phyloP scores from a whole-genome alignment of 2,888 invertebrate species.

The Troglohyphantes excavatus region DNA sequence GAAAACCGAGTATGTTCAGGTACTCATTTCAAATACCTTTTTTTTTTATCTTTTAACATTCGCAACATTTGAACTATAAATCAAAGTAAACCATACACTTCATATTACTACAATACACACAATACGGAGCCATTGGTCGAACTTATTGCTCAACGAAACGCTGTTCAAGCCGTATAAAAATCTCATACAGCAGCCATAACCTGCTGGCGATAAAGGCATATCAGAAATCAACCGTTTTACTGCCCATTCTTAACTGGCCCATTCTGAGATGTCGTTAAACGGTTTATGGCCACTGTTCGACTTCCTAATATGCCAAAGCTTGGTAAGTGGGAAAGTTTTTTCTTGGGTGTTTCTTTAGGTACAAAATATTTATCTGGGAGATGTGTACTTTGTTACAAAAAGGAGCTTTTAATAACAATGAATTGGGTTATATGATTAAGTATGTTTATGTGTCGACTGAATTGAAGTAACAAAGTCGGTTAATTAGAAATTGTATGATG shows the following conservation, averaged over 20 bases:
- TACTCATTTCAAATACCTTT: too few species aligned
- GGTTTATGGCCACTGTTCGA: constrained; percentile 37
- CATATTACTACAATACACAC: neutral
- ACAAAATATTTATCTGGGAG: neutral
- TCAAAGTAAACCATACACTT: neutral
- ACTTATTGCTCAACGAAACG: neutral
- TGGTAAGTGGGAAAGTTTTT: neutral
- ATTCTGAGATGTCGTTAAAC: constrained; percentile 26
- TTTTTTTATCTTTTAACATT: too few species aligned
- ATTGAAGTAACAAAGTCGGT: too few species aligned
- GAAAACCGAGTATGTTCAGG: too few species aligned
- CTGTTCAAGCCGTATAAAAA: constrained; percentile 7
- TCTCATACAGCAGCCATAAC: constrained; percentile 9
- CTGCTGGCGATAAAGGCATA: neutral
- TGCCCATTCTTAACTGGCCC: constrained; percentile 15
- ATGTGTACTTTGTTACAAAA: too few species aligned
- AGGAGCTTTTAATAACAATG: too few species aligned
- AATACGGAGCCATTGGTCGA: neutral
- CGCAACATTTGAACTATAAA: constrained; percentile 8
- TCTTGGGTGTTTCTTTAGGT: neutral
- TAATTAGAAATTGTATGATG: too few species aligned
- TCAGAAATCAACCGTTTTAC: constrained; percentile 12
- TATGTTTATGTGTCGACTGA: too few species aligned
- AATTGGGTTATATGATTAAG: too few species aligned
- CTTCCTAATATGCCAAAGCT: neutral